These are phyloP conservation scores for Megamerina dolium DNA, from an alignment of 2,888 invertebrate genomes.

Conservation along the genomic window DNA sequence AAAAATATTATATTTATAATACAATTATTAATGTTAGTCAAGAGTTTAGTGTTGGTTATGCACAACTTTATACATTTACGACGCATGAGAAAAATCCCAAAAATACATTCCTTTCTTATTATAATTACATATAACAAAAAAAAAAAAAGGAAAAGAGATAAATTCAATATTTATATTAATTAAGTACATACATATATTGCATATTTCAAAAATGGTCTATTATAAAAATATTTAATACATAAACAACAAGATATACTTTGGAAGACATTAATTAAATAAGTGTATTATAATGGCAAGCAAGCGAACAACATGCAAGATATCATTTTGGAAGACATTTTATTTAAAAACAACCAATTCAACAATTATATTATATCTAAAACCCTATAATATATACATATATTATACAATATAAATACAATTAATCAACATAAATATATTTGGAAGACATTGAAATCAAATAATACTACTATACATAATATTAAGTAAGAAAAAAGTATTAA, in stretches of 20 bases:
- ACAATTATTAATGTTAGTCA: conserved; percentile 23
- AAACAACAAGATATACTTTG: conserved; percentile 17
- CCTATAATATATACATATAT: conserved; percentile 6
- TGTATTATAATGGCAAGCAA: conserved; percentile 24
- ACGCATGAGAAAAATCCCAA: too few species aligned
- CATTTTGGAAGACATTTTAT: conserved; percentile 39
- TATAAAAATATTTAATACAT: conserved; percentile 9
- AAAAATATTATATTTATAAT: too few species aligned
- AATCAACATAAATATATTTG: conserved; percentile 29
- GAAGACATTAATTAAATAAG: conserved; percentile 38
- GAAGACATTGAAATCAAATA: conserved; percentile 31
- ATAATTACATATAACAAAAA: neutral
- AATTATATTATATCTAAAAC: conserved; percentile 10
- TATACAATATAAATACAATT: neutral
- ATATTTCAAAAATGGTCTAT: conserved; percentile 14
- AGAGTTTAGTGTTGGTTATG: conserved; percentile 27
- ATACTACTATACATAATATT: neutral
- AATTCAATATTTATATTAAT: conserved; percentile 9
- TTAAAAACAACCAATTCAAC: conserved; percentile 28
- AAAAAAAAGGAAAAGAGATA: conserved; percentile 3
- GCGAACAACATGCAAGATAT: conserved; percentile 1
- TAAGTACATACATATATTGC: conserved; percentile 11
- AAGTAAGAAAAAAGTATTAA: conserved; percentile 20
- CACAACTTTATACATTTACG: conserved; percentile 14
- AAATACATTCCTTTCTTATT: too few species aligned